phyloP scores from a whole-genome alignment of 2,888 invertebrate species.

The Biston betularia region DNA sequence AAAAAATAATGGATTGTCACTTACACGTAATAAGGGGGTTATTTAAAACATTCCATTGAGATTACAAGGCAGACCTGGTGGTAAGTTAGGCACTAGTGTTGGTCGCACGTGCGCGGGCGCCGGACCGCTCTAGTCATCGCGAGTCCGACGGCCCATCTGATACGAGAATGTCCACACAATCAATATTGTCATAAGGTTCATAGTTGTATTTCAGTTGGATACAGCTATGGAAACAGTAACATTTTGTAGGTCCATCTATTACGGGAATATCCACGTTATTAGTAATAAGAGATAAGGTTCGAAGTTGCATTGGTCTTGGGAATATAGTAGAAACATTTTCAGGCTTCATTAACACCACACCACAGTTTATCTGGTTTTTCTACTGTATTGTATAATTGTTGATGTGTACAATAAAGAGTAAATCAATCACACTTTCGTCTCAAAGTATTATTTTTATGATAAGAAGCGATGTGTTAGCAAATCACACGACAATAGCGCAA shows the following conservation, averaged over 20 bases:
- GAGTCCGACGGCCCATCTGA: constrained; percentile 76
- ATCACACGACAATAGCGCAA: constrained; percentile 71
- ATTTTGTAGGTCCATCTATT: too few species aligned
- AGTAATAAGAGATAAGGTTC: neutral
- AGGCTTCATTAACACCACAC: too few species aligned
- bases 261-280: too few species aligned
- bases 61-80: constrained; percentile 75
- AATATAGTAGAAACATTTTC: neutral
- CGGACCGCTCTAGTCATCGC: constrained; percentile 86
- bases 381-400: too few species aligned
- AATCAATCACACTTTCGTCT: neutral
- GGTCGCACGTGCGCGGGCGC: constrained; percentile 72
- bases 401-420: too few species aligned
- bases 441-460: constrained; percentile 56
- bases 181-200: constrained; percentile 39
- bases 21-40: constrained; percentile 35
- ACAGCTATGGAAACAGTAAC: neutral
- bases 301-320: neutral
- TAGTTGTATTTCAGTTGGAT: constrained; percentile 13
- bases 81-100: constrained; percentile 67
- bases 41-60: constrained; percentile 60
- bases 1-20: constrained; percentile 38
- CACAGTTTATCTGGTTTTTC: too few species aligned
- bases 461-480: constrained; percentile 73
- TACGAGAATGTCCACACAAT: constrained; percentile 57